Evolutionary conservation across 2,113 vertebrate species (phyloP).

Genomic region (Apodemus sylvaticus): DNA sequence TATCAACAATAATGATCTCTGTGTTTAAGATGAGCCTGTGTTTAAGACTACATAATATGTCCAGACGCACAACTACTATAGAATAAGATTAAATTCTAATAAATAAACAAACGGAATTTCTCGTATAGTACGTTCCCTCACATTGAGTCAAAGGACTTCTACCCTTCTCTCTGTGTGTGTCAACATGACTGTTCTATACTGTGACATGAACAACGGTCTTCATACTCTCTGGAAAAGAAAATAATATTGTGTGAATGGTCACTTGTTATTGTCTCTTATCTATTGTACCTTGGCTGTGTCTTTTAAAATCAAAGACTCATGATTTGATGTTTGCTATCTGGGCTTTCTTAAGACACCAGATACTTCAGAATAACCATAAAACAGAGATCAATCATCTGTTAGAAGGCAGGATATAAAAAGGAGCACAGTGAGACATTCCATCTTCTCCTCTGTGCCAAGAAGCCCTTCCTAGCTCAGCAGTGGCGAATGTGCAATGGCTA

Average conservation of each 20-base stretch:
- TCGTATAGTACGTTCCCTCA: background rate
- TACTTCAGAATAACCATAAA: background rate
- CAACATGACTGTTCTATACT: too few relatives aligned
- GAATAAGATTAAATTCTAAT: background rate
- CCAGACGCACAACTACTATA: background rate
- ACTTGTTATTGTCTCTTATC: background rate
- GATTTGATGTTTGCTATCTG: background rate
- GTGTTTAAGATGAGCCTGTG: background rate
- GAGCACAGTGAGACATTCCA: fast-evolving
- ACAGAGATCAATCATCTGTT: background rate
- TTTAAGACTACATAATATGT: background rate
- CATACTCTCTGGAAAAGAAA: background rate
- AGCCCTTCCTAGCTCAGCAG: background rate
- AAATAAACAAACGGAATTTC: background rate
- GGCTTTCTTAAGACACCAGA: background rate
- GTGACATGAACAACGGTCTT: background rate
- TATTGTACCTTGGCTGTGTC: background rate
- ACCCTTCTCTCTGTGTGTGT: background rate
- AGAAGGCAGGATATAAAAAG: background rate
- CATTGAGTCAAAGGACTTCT: background rate
- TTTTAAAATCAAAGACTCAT: background rate
- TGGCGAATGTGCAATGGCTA: background rate
- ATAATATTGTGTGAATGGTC: background rate
- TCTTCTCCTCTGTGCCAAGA: background rate
- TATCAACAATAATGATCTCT: background rate